Base-by-base conservation (phyloP, 2,888 invertebrate species). In the Laothoe populi region DNA sequence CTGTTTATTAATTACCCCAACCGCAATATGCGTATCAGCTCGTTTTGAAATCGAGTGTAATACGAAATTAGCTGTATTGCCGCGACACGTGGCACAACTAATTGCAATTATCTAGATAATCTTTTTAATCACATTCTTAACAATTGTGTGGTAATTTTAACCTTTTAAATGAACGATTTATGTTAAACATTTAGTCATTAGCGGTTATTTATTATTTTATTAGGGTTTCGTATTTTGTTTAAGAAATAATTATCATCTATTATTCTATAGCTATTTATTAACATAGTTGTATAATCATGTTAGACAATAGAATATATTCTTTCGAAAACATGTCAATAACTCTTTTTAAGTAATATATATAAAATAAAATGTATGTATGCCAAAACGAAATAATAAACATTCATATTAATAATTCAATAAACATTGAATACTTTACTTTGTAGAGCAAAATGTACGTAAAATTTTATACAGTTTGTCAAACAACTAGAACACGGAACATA, bases 1-100 rank as follows among this genome's bases (percentile, higher is more conserved):
- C 72, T 77, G 77, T 83, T 82, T 86, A 87, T 86, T 90, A 88
- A 88, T 90, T 89, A 88, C 71, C 71, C 44, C 72, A 69, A 81
- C 82, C 70, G 81, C 82, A 63, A 3, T 21, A 42, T 40, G 31
- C 16, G 61, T 19, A 23, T 42, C 16, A 65, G 49, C 61, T 60
- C 63, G 53, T 53, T 31, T 35, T 53, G 53, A 35, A 53, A 53
- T 53, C 53, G 11, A 53, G 53, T 53, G 19, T 53, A 53, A 53
- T 26, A 61, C 24, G 24, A 23, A 53, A 48, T 42, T 59, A 61
- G 61, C 35, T 59, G 19, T 45, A 59, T 45, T 59, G 7, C 46
- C 48, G 31, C 53, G 19, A 53, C 11, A 16, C 3, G 1, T 16
- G 2, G 19, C 35, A n/a, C n/a, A n/a, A n/a, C 53, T 38, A 35